These are phyloP conservation scores for Aplidium turbinatum DNA, from an alignment of 23 tunicate species.

Conservation along the genomic window DNA sequence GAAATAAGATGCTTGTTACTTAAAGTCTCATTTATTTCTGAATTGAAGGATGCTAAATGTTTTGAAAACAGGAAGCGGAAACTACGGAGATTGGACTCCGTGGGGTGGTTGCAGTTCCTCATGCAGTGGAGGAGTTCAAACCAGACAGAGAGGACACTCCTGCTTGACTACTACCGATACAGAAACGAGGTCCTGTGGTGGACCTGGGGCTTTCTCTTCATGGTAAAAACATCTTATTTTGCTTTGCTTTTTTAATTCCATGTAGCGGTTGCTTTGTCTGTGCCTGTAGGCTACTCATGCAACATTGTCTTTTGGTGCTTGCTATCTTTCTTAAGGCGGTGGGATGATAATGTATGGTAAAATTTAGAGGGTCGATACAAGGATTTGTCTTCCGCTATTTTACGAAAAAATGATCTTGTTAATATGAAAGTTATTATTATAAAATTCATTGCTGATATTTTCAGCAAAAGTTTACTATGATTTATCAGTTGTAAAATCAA, in stretches of 20 bases:
- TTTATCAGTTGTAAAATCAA: not conserved
- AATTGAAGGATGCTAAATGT: too few relatives aligned
- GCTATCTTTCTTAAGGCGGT: not conserved
- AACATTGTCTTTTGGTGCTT: not conserved
- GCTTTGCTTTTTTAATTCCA: not conserved
- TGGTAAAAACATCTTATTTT: constrained; percentile 50
- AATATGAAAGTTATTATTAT: too few relatives aligned
- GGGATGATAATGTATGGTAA: too few relatives aligned
- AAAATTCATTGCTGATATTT: not conserved
- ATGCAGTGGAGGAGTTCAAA: constrained; percentile 80
- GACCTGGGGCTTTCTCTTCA: constrained; percentile 43
- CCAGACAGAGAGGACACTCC: constrained; percentile 66
- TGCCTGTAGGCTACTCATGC: not conserved
- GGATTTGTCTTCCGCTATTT: too few relatives aligned
- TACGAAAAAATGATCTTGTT: too few relatives aligned
- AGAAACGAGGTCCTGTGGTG: constrained; percentile 58
- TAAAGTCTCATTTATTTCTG: too few relatives aligned
- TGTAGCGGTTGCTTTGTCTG: not conserved
- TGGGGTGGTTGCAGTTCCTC: constrained; percentile 90
- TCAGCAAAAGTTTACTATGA: not conserved
- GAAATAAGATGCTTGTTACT: too few relatives aligned
- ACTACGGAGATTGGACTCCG: constrained; percentile 82
- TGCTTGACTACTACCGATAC: constrained; percentile 45
- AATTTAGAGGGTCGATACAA: too few relatives aligned
- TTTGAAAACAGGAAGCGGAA: constrained; percentile 82